These are phyloP conservation scores for Antennarius maculatus DNA, from an alignment of 2,797 vertebrate genomes.

Conservation along the genomic window DNA sequence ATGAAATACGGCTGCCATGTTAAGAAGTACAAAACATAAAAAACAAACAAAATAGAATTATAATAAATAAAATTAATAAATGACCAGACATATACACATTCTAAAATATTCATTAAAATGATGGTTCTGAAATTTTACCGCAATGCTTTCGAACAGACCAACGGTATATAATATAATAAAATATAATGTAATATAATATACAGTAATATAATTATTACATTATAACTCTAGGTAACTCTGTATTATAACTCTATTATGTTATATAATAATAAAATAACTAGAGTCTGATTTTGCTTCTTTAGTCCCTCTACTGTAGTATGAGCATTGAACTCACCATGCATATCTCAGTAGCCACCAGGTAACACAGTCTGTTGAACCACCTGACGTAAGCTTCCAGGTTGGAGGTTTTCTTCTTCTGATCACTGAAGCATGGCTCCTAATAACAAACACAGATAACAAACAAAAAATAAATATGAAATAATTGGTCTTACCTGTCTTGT, in stretches of 20 bases:
- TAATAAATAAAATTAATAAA: background rate
- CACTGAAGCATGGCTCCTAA: conserved; percentile 86
- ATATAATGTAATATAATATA: no score
- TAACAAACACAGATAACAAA: conserved; percentile 23
- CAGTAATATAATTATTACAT: no score
- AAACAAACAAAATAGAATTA: background rate
- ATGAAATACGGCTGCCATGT: background rate
- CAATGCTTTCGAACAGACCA: background rate
- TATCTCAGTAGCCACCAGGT: conserved; percentile 94
- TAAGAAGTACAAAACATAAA: no score
- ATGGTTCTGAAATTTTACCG: no score
- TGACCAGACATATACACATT: background rate
- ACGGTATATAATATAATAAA: no score
- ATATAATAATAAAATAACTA: background rate
- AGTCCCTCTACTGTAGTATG: background rate
- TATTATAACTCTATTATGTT: no score
- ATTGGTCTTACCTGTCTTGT: conserved; percentile 56
- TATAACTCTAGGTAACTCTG: no score
- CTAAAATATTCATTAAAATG: background rate
- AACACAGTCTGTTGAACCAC: conserved; percentile 95
- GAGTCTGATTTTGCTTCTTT: no score
- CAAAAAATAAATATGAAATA: fast-evolving
- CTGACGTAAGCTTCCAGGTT: conserved; percentile 96
- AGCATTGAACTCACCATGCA: conserved; percentile 88
- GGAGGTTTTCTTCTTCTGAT: conserved; percentile 89